Evolutionary conservation across 2,797 vertebrate species (phyloP), one percentile per base, ranked within the genome.

Genomic region (Gymnocypris eckloni): DNA sequence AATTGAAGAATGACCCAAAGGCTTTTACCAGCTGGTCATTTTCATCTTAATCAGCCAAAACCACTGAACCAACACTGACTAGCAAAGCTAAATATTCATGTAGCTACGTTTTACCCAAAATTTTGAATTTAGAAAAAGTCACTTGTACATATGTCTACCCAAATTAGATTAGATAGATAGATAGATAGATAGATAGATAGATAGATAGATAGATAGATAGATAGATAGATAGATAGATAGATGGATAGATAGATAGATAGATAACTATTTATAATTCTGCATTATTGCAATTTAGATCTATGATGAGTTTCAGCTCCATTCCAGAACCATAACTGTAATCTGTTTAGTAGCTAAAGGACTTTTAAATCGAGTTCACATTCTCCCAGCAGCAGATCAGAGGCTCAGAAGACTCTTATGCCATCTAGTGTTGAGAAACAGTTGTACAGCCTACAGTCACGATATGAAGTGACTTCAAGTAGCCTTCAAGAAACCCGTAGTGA

Each of bases 371-470:
- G 64, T 81, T 52, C 16, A 45, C 0, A 22, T n/a, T n/a, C 28
- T 52, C 25, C 15, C 4, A 69, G 37, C 4, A 61, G n/a, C 52
- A 50, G 9, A 37, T 37, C 1, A 22, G 3, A 72, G 2, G 20
- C 15, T 0, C 10, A 41, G 8, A 1, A 59, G 50, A 1, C 25
- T 79, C 9, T 39, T 18, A 2, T n/a, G 67, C 83, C 76, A 72
- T 79, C 83, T 85, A 61, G 83, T 72, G 83, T 72, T n/a, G 11
- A 66, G 13, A 48, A 56, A 25, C 41, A 22, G 59, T 25, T 25
- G n/a, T 11, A 25, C 33, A n/a, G 43, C 6, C 11, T 39, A 4
- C 2, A 28, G 13, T 41, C 16, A 18, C 16, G 48, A 56, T 18
- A 10, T 69, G 66, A 11, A 41, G 37, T 25, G 76, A 10, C 20